Percentiles rank a stretch among this genome's conserved stretches.
These are phyloP conservation scores for Masticophis lateralis DNA, from an alignment of 2,797 vertebrate species.

Conservation along the genomic window DNA sequence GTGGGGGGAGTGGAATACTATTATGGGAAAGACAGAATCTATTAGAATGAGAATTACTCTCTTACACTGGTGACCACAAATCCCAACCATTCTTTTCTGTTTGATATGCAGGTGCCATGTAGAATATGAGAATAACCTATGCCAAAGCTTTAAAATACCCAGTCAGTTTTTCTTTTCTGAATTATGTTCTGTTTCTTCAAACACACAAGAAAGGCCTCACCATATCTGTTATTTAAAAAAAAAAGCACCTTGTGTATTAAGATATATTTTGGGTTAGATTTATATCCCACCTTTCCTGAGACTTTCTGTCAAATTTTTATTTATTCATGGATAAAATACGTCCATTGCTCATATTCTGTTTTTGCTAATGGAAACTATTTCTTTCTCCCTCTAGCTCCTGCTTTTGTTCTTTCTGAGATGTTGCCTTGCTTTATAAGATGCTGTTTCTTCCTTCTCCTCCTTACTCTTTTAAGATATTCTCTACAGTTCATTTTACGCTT, in stretches of 20 bases:
- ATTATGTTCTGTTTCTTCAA: background rate
- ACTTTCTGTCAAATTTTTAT: background rate
- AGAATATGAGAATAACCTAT: background rate
- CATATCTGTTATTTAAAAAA: background rate
- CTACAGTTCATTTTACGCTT: background rate
- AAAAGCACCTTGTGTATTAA: background rate
- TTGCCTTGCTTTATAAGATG: background rate
- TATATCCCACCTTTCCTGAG: background rate
- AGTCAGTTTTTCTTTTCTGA: conserved; percentile 2
- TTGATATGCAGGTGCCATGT: conserved; percentile 19
- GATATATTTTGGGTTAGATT: background rate
- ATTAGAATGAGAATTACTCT: conserved; percentile 57
- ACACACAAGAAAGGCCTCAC: background rate
- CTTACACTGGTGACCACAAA: conserved; percentile 44
- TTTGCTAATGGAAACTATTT: background rate
- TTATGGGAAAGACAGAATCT: conserved; percentile 39
- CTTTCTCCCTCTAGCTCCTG: background rate
- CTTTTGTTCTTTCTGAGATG: background rate
- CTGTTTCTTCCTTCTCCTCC: background rate
- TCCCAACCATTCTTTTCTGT: conserved; percentile 43
- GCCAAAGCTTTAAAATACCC: conserved; percentile 15
- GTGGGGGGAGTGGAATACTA: conserved; percentile 1
- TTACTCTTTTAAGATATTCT: background rate
- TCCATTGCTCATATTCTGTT: background rate
- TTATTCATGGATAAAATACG: background rate